Base-by-base conservation (phyloP, 2,888 invertebrate species). In the Tenthredo mesomela region DNA sequence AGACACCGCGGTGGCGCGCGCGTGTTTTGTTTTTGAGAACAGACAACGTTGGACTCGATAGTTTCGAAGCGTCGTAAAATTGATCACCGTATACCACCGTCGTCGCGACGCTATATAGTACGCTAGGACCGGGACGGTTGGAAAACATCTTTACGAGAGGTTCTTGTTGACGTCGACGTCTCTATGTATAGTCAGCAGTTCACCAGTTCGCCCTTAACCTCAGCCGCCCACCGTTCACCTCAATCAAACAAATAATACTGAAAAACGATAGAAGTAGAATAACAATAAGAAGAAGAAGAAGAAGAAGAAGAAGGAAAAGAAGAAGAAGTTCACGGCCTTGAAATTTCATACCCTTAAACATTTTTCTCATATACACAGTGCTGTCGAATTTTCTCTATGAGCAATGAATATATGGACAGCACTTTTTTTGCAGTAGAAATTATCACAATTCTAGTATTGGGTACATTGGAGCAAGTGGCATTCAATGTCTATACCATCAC, bases 101-200 rank as follows among this genome's bases (percentile, higher is more conserved):
- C 67, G 67, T 12, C 67, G 67, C 33, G 25, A 61, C 61, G 61
- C 21, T 21, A n/a, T n/a, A n/a, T n/a, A n/a, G n/a, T n/a, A 61
- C 61, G 25, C 12, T 25, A 25, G 50, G 21, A 21, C 2, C 40
- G 21, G 50, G 21, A 21, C 2, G 58, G 21, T 40, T 61, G 61
- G 58, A 80, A 80, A 80, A 40, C 80, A 80, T 58, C 61, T 80
- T 80, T 40, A 80, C 40, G 80, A 80, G 58, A 58, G 37, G 40
- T 58, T 61, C 61, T 80, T 80, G 61, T 80, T 80, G 58, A 78
- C 78, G 78, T 78, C 37, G 15, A 80, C 61, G 80, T 80, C 80
- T 80, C 29, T 37, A 50, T 77, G 75, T 29, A 29, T 77, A 77
- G 77, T 77, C 77, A 77, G 77, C 77, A 54, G 50, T 77, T 77